Evolutionary conservation across 2,888 invertebrate species (phyloP), one percentile per base, ranked within the genome.

Genomic region (Melinopterus prodromus): DNA sequence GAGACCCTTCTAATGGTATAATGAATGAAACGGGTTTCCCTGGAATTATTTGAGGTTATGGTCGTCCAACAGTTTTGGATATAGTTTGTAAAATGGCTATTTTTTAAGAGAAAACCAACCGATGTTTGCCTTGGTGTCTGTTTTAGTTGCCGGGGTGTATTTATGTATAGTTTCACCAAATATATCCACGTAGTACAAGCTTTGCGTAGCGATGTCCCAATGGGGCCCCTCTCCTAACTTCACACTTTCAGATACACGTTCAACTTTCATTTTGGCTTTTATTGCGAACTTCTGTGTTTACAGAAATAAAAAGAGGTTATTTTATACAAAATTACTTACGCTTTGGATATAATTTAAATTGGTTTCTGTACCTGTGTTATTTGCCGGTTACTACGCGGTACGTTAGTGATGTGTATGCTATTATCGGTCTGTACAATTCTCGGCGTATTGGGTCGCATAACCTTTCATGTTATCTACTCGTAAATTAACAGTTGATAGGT

Each of bases 201-300:
- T 91, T 86, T 93, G 92, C 70, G 91, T 90, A 35, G 87, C 87
- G 69, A 90, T 88, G 87, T 93, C 92, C 94, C 94, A 95, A 87
- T 94, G 94, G 0, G 95, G 95, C 15, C 94, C 94, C 88, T 95
- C 95, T 80, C 94, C 94, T 76, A 94, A 89, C 85, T 90, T 88
- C 82, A 91, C 90, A 0, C 91, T 90, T 80, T 88, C 87, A 7
- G 91, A 90, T 82, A 92, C 90, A 36, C 89, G 86, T 82, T 90
- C 89, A 70, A 92, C 88, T 53, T 53, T 1, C 53, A 53, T 53
- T 53, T 53, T 53, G 53, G 12, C 53, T 53, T 53, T 53, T 26
- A 26, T 26, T 26, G 26, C 3, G 26, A 26, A 26, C 26, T 26
- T 26, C 3, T 26, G 26, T 26, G 26, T 26, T 26, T 3, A 26